Evolutionary conservation across 2,888 invertebrate genomes (phyloP).

Genomic region (Ctena decussata): DNA sequence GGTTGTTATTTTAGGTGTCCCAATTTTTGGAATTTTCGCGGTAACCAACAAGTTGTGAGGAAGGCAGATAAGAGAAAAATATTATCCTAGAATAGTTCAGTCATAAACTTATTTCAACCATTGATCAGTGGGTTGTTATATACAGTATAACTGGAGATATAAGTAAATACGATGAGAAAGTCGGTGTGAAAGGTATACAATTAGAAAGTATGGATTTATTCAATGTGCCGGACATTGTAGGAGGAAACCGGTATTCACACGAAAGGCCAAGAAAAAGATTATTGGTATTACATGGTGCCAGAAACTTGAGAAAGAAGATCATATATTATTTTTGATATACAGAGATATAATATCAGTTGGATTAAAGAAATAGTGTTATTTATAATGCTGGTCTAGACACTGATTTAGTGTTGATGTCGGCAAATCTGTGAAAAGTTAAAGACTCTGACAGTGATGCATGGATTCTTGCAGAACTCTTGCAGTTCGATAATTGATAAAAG

Average conservation of each 20-base stretch:
- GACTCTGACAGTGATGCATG: background rate
- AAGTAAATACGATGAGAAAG: background rate
- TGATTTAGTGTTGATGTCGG: background rate
- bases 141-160: background rate
- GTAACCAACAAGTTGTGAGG: background rate
- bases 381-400: background rate
- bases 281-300: no score
- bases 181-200: background rate
- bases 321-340: no score
- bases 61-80: background rate
- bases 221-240: no score
- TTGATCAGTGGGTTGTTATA: conserved; percentile 2
- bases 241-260: no score
- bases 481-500: background rate
- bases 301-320: no score
- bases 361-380: background rate
- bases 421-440: background rate
- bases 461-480: background rate
- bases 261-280: no score
- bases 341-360: background rate
- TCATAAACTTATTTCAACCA: background rate
- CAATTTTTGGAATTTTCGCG: no score
- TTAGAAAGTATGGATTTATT: background rate
- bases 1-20: no score
- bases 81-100: background rate